Evolutionary conservation across 2,888 invertebrate genomes (phyloP).

Genomic region (Mesorhabditis spiculigera): DNA sequence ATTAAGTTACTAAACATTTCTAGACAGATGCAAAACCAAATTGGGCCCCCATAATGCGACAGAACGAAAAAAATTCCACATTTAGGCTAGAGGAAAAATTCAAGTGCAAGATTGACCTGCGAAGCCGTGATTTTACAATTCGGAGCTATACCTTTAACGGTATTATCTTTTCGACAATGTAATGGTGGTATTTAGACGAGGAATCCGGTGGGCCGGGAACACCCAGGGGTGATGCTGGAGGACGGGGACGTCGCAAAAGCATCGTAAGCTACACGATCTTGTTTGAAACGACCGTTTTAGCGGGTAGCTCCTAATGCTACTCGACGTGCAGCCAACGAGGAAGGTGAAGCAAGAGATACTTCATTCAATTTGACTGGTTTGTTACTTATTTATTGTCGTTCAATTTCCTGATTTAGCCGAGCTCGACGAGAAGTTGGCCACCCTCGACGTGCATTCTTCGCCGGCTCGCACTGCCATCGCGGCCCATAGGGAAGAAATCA

Average conservation of each 20-base stretch:
- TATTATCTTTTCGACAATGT: background rate
- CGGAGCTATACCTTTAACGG: background rate
- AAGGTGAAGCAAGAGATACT: background rate
- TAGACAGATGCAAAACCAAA: too few relatives aligned
- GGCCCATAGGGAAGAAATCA: too few relatives aligned
- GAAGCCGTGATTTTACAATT: background rate
- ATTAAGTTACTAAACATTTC: too few relatives aligned
- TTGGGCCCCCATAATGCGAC: too few relatives aligned
- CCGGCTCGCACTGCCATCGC: too few relatives aligned
- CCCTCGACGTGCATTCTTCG: too few relatives aligned
- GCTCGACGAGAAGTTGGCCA: too few relatives aligned
- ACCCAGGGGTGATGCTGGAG: background rate
- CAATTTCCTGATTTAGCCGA: too few relatives aligned
- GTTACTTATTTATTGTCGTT: too few relatives aligned
- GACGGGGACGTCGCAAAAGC: background rate
- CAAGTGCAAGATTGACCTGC: background rate
- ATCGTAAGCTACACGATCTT: background rate
- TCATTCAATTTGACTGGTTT: constrained; percentile 1
- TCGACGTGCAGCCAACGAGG: background rate
- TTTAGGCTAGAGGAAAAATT: constrained; percentile 4
- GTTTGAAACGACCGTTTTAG: background rate
- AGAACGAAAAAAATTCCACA: too few relatives aligned
- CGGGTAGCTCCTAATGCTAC: background rate
- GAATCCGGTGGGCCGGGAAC: too few relatives aligned
- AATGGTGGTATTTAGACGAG: too few relatives aligned